Percentiles rank a stretch among this genome's conserved stretches.
These are phyloP conservation scores for Villa cingulata DNA, from an alignment of 2,888 invertebrate species.

Conservation along the genomic window DNA sequence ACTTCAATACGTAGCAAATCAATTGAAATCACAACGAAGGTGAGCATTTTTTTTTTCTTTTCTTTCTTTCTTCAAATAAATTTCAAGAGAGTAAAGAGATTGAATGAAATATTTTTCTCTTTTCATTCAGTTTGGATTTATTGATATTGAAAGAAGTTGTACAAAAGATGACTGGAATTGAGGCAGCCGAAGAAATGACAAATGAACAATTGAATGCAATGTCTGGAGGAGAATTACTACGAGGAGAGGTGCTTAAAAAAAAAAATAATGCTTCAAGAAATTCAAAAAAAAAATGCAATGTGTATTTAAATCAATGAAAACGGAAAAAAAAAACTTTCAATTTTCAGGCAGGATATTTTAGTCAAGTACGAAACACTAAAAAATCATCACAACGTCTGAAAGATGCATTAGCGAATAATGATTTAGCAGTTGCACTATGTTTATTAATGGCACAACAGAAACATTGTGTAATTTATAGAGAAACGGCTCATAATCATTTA, in stretches of 20 bases:
- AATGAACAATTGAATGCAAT: slow-evolving; percentile 91
- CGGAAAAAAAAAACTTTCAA: slow-evolving; percentile 5
- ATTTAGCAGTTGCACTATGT: slow-evolving; percentile 85
- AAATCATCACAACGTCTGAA: slow-evolving; percentile 88
- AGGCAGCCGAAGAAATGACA: slow-evolving; percentile 92
- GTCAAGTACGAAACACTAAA: slow-evolving; percentile 92
- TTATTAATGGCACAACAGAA: slow-evolving; percentile 94
- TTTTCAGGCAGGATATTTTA: slow-evolving; percentile 83
- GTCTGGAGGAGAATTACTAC: slow-evolving; percentile 89
- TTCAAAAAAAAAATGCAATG: no score
- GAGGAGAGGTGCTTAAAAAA: slow-evolving; percentile 49
- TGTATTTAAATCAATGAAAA: no score
- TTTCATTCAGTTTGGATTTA: slow-evolving; percentile 58
- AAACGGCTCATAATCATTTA: slow-evolving; percentile 65
- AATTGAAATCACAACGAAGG: slow-evolving; percentile 92
- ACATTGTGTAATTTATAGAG: slow-evolving; percentile 82
- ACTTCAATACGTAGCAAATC: slow-evolving; percentile 93
- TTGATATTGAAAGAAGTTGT: slow-evolving; percentile 93
- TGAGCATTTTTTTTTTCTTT: slow-evolving; percentile 23
- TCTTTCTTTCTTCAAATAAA: background rate
- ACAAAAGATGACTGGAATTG: slow-evolving; percentile 98
- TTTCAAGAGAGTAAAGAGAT: background rate
- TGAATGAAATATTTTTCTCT: slow-evolving; percentile 17
- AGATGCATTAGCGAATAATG: slow-evolving; percentile 86
- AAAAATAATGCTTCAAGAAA: no score